phyloP scores from a whole-genome alignment of 2,888 invertebrate genomes.

The Choreutis nemorana region DNA sequence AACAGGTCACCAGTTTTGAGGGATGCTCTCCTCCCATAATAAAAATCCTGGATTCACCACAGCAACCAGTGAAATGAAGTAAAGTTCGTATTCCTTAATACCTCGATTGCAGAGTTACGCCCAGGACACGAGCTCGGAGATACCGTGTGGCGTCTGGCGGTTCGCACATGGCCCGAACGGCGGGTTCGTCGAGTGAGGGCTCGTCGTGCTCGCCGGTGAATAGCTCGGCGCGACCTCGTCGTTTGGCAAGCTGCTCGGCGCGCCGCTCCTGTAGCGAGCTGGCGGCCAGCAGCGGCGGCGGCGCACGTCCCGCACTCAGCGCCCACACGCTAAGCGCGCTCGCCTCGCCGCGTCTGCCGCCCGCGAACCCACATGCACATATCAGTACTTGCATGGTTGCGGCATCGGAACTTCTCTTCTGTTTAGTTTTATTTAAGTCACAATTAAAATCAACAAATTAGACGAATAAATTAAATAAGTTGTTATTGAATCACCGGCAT shows the following conservation, averaged over 20 bases:
- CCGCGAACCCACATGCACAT: too few relatives aligned
- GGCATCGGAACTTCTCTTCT: not conserved
- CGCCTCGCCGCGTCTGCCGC: conserved; percentile 20
- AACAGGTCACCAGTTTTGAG: too few relatives aligned
- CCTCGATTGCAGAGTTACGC: conserved; percentile 23
- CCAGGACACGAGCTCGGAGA: conserved; percentile 18
- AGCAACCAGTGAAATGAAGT: not conserved
- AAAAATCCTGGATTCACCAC: too few relatives aligned
- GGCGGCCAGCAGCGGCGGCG: conserved; percentile 13
- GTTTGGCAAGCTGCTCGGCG: too few relatives aligned
- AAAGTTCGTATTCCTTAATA: conserved; percentile 6
- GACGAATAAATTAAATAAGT: not conserved
- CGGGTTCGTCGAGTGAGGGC: conserved; percentile 16
- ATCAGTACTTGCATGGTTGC: too few relatives aligned
- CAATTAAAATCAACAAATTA: not conserved
- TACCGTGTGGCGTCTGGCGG: conserved; percentile 15
- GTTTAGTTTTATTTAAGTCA: not conserved
- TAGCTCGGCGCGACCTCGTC: conserved; percentile 6
- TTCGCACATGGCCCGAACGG: conserved; percentile 28
- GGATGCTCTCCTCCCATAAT: too few relatives aligned
- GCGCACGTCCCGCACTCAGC: conserved; percentile 9
- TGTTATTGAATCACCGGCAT: not conserved
- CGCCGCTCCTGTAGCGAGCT: conserved; percentile 13
- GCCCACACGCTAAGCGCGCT: conserved; percentile 13
- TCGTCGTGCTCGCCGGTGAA: conserved; percentile 6